Percentiles rank a stretch among this genome's conserved stretches.
Conservation (phyloP, 2,888 invertebrate genomes). For the Cephus rjabovi region DNA sequence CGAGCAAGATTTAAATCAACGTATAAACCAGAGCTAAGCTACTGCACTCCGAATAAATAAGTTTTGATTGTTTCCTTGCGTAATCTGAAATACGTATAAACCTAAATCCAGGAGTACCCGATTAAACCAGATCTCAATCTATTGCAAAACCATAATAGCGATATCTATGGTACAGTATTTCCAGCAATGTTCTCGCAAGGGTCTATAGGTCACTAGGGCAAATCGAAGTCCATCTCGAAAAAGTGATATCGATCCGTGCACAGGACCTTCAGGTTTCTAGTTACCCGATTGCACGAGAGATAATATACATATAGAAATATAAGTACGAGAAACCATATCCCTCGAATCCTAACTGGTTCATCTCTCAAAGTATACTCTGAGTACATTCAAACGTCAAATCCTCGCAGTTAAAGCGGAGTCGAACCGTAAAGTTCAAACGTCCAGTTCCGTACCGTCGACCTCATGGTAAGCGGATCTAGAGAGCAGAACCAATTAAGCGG, state of each 20-base stretch:
- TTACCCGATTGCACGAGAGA: neutral
- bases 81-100: neutral
- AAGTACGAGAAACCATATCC: neutral
- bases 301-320: neutral
- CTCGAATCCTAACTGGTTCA: neutral
- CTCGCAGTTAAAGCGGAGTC: neutral
- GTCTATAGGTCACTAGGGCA: neutral
- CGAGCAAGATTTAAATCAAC: neutral
- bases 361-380: neutral
- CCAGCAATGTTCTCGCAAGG: neutral
- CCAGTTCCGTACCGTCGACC: neutral
- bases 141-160: neutral
- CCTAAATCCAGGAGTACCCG: neutral
- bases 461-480: neutral
- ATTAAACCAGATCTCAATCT: neutral
- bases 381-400: neutral
- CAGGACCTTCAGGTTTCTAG: neutral
- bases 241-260: neutral
- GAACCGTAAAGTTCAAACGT: neutral
- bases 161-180: neutral
- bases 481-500: neutral
- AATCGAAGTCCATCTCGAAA: neutral
- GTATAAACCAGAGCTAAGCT: neutral
- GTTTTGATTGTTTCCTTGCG: neutral
- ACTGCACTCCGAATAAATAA: neutral